Base-by-base conservation (phyloP, 2,888 invertebrate species). In the Dicyrtomina minuta region DNA sequence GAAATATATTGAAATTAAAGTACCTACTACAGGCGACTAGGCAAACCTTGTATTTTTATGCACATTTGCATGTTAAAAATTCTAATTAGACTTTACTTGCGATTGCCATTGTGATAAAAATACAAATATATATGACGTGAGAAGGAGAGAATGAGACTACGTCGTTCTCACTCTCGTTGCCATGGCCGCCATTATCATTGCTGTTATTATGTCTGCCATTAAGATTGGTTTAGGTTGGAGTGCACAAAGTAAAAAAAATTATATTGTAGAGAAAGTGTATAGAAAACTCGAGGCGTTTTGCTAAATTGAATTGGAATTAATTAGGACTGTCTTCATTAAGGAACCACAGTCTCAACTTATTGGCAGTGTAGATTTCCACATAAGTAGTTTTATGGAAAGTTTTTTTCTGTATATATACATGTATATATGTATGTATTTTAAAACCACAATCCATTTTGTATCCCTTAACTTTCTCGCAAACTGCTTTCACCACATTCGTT, bases 251-350 rank as follows among this genome's bases (percentile, higher is more conserved):
- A n/a, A n/a, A n/a, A n/a, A n/a, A n/a, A n/a, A n/a, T n/a, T n/a
- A n/a, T n/a, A n/a, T n/a, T n/a, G n/a, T n/a, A n/a, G n/a, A n/a
- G n/a, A 33, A 33, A 33, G 33, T 33, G 33, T 62, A 12, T 49
- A 46, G 20, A 46, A 44, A 62, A 41, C 62, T 62, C 55, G 20
- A 62, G 44, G 61, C 41, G 49, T 65, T 70, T 65, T 59, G 56
- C 49, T 59, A 70, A 62, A 70, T 70, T 66, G 62, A 66, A 62
- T 33, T 61, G 62, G 71, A 72, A 72, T 72, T 72, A 72, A 72
- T 72, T 72, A 69, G 69, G 66, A 69, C 69, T 72, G 71, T 71
- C 68, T 72, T 72, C 69, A 72, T 69, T 66, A 72, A 56, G 64
- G 49, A 66, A 24, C 62, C 49, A 49, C 43, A 39, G 24, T 44